A percentile compares a stretch with the other conserved stretches of the same genome.
Conservation (phyloP, 1,140 invertebrate species). For the Aricia agestis region DNA sequence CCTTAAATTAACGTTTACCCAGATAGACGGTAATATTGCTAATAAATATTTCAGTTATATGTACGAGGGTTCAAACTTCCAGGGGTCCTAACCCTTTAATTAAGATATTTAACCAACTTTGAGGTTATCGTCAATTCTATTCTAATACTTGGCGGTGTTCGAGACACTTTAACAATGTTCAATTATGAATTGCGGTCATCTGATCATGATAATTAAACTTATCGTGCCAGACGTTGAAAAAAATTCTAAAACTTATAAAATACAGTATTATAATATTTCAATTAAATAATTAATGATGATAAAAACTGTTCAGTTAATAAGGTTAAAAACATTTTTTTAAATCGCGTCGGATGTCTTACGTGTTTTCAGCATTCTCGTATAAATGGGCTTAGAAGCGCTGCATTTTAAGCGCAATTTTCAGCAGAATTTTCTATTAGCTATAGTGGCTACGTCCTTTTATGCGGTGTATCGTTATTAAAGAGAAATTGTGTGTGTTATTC, state of each 20-base stretch:
- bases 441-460: slow-evolving; percentile 17
- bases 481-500: slow-evolving; percentile 17
- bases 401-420: slow-evolving; percentile 19
- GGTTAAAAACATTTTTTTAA: background rate
- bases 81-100: background rate
- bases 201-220: too few species aligned
- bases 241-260: background rate
- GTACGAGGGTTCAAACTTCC: background rate
- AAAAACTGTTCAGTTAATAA: background rate
- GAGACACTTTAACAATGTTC: background rate
- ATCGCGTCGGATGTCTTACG: background rate
- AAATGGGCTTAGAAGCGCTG: slow-evolving; percentile 15
- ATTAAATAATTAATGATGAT: too few species aligned
- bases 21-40: too few species aligned
- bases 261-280: background rate
- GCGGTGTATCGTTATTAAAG: slow-evolving; percentile 19
- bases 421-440: slow-evolving; percentile 17
- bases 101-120: slow-evolving; percentile 13
- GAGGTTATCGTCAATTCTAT: background rate
- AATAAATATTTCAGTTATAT: too few species aligned
- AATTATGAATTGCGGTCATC: too few species aligned
- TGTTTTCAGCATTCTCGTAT: background rate
- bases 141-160: background rate
- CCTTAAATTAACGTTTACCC: too few species aligned
- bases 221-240: too few species aligned